Base-by-base conservation (phyloP, 64 coral and sea anemone genomes). In the Actinia equina region DNA sequence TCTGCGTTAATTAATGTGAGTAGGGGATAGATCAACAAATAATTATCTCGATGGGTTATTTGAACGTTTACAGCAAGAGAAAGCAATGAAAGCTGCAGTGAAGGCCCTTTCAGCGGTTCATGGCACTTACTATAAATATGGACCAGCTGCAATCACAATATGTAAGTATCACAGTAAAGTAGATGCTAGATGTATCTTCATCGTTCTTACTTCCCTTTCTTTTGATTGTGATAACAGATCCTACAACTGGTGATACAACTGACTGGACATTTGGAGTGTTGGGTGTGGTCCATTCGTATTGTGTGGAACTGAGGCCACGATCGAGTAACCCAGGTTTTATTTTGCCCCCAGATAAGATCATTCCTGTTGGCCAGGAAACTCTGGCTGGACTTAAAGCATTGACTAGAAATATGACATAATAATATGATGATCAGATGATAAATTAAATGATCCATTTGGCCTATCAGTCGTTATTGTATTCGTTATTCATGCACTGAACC, bases 201-300 rank as follows among this genome's bases (percentile, higher is more conserved):
- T 74, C 41, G 25, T 37, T 74, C 4, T 74, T 23, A 65, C n/a
- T 23, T 65, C 23, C 4, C n/a, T 25, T n/a, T 11, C 5, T 23
- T 20, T 65, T 65, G 20, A 65, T 65, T n/a, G 15, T 65, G 60
- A 63, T 20, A 25, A 30, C 46, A 98, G 96, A 98, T 77, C 96
- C 96, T 67, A 98, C 96, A 22, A 93, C 93, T 53, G 96, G 96
- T 11, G 96, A 98, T 25, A 92, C 96, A 17, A 98, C 96, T 65
- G 96, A 98, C 62, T 98, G 96, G 96, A 95, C 93, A 16, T 98
- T 90, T 19, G 93, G 90, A 81, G 91, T 86, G 3, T 51, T 98
- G 26, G 96, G 96, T 7, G 82, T 94, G 3, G 86, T 83, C 52
- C 96, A 98, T 77, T 98, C 96, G 16, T 98, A 98, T 44, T 95